Evolutionary conservation across 1,140 invertebrate species (phyloP).

Genomic region (Yoshiicerus persimilis): DNA sequence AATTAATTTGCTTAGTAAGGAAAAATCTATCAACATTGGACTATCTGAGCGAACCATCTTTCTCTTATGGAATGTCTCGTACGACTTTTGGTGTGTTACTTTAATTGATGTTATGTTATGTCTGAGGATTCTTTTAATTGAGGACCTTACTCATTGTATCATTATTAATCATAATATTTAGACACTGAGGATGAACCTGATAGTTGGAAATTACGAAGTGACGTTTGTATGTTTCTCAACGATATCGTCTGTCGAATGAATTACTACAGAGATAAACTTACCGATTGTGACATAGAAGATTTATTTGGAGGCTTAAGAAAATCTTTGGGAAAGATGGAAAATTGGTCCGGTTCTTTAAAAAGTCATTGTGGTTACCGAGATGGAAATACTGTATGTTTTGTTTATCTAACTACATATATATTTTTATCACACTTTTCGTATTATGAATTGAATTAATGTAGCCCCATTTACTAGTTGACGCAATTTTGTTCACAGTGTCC

Average conservation of each 20-base stretch:
- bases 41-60: neutral
- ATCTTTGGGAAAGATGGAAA: neutral
- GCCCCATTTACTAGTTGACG: neutral
- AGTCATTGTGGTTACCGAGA: constrained; percentile 9
- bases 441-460: neutral
- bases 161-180: too few relatives aligned
- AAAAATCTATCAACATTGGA: constrained; percentile 25
- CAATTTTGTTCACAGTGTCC: constrained; percentile 44
- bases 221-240: constrained; percentile 7
- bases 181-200: neutral
- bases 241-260: neutral
- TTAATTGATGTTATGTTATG: neutral
- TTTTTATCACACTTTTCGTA: neutral
- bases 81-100: neutral
- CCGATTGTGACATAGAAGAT: neutral
- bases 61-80: neutral
- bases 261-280: neutral
- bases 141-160: neutral
- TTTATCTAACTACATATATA: neutral
- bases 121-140: neutral
- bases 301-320: constrained; percentile 20
- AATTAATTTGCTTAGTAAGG: neutral
- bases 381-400: constrained; percentile 24
- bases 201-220: constrained; percentile 25
- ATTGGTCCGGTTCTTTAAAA: neutral